Evolutionary conservation across 2,113 vertebrate genomes (phyloP).

Genomic region (Manacus vitellinus): DNA sequence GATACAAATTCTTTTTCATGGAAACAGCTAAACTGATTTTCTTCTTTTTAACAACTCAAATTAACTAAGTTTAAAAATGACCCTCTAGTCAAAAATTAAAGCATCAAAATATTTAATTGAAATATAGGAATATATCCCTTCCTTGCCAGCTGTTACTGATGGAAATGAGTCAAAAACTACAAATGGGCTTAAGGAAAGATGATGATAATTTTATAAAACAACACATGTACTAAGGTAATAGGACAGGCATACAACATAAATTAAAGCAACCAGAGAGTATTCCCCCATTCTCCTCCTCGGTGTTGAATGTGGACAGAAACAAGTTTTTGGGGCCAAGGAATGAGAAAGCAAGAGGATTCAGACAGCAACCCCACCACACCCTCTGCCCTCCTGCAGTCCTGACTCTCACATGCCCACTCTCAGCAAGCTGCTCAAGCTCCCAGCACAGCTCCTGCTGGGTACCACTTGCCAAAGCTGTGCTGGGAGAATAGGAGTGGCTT

Average conservation of each 20-base stretch:
- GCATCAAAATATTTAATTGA: constrained; percentile 10
- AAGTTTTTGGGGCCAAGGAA: background rate
- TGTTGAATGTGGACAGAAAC: background rate
- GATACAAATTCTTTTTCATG: background rate
- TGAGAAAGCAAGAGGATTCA: background rate
- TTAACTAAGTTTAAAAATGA: background rate
- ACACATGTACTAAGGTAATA: background rate
- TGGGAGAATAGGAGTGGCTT: background rate
- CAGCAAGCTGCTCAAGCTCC: background rate
- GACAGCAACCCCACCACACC: background rate
- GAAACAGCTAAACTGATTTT: background rate
- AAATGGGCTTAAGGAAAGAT: background rate
- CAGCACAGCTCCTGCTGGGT: background rate
- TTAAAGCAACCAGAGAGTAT: background rate
- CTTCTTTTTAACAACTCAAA: background rate
- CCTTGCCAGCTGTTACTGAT: background rate
- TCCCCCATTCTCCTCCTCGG: background rate
- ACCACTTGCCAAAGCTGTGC: background rate
- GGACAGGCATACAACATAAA: background rate
- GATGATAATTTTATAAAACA: background rate
- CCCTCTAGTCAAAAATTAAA: background rate
- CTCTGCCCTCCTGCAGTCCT: background rate
- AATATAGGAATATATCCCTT: background rate
- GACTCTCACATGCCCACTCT: fast-evolving
- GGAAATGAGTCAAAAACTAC: background rate